Base-by-base conservation (phyloP, 1,140 invertebrate species). In the Galleria mellonella region DNA sequence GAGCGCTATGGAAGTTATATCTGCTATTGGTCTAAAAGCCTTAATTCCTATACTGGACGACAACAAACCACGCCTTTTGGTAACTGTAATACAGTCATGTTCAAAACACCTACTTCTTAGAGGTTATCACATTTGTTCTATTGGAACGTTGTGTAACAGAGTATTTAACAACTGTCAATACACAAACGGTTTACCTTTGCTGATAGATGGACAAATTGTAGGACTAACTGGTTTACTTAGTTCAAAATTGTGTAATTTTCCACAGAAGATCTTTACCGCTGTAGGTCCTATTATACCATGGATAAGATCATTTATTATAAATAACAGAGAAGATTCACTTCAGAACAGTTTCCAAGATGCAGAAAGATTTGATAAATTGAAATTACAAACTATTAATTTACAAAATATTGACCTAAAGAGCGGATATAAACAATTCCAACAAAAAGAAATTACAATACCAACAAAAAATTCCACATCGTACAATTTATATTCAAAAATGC, bases 181-280 rank as follows among this genome's bases (percentile, higher is more conserved):
- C 41, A 33, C 43, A 36, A 51, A 70, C 51, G 70, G 72, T 9
- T 32, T 63, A 12, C 72, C 72, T 2, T 43, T 72, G 9, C 13
- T 73, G 10, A n/a, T 62, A 5, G 37, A 62, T 6, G 51, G 47
- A 17, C 39, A 41, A 33, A 32, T 73, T 28, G 43, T 62, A 11
- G 65, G 55, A 1, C 54, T 71, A 29, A 47, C 47, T 10, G 56
- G 60, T 10, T 36, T 39, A 1, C 31, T 44, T 13, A 31, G 49
- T 35, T 32, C 32, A 28, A 43, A 35, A 9, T 32, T 32, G 11
- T 60, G 56, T 38, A 27, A 27, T 17, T 31, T 46, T 29, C 14
- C 43, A 10, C 41, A 72, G 48, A 52, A 33, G n/a, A 43, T 33
- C 4, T 75, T 71, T 29, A 56, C 55, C 10, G 46, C 62, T 2